Evolutionary conservation across 2,888 invertebrate genomes (phyloP).

Genomic region (Zootermopsis nevadensis): DNA sequence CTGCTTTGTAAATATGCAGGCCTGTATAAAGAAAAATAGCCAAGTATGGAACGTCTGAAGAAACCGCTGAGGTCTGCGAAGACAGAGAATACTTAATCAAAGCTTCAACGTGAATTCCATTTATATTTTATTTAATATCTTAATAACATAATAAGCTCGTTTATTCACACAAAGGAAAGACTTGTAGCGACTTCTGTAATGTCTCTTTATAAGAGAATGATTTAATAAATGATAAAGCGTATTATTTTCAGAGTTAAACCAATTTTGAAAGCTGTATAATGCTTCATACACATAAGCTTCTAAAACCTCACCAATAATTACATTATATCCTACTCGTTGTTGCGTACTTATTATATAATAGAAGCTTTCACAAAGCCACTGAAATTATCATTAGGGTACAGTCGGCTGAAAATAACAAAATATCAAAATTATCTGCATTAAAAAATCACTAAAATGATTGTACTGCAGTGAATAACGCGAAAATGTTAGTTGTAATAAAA

Average conservation of each 20-base stretch:
- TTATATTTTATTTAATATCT: background rate
- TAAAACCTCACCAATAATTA: slow-evolving; percentile 23
- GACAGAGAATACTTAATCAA: background rate
- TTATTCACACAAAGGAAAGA: slow-evolving; percentile 18
- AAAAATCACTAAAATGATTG: too few species aligned
- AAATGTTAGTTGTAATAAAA: too few species aligned
- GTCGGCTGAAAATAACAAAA: background rate
- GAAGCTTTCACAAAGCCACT: background rate
- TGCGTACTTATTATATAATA: slow-evolving; percentile 1
- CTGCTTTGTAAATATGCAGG: background rate
- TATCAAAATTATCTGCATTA: too few species aligned
- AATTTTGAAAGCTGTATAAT: slow-evolving; percentile 1
- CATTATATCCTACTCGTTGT: background rate
- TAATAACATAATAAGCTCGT: slow-evolving; percentile 7
- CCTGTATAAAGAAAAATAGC: background rate
- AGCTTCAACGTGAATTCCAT: background rate
- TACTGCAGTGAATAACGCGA: too few species aligned
- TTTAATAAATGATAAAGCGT: background rate
- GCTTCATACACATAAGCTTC: background rate
- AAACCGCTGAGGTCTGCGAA: background rate
- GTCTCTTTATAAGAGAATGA: background rate
- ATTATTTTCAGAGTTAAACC: slow-evolving; percentile 18
- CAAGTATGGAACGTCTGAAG: background rate
- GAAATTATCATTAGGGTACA: slow-evolving; percentile 17
- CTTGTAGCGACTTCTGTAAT: background rate